Evolutionary conservation across 2,113 vertebrate species (phyloP).

Genomic region (Pseudorectes ferrugineus): DNA sequence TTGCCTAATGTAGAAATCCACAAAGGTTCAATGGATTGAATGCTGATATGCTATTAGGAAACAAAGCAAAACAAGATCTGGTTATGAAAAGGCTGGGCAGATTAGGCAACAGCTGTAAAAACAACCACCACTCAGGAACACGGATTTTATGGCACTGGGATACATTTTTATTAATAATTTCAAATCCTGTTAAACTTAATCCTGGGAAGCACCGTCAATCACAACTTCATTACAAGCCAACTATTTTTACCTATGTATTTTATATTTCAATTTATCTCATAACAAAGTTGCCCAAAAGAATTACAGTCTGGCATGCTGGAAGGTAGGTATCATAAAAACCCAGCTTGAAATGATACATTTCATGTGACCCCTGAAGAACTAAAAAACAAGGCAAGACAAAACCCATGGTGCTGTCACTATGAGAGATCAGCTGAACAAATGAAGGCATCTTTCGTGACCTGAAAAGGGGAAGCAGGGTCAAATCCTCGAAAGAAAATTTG

Average conservation of each 20-base stretch:
- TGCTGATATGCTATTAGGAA: conserved; percentile 71
- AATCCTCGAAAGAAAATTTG: background rate
- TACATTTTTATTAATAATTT: background rate
- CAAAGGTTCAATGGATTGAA: conserved; percentile 76
- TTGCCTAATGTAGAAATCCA: conserved; percentile 83
- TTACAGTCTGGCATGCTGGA: background rate
- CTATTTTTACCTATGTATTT: background rate
- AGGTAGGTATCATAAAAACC: background rate
- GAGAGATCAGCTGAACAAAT: conserved; percentile 28
- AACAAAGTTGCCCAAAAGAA: background rate
- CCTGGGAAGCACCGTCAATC: background rate
- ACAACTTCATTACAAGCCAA: background rate
- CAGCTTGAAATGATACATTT: background rate
- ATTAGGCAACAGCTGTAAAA: background rate
- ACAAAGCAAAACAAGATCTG: conserved; percentile 12
- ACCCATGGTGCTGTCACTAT: background rate
- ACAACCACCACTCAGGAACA: background rate
- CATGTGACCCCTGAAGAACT: background rate
- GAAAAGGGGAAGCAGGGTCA: conserved; percentile 34
- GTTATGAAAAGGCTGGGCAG: background rate
- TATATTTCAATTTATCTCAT: background rate
- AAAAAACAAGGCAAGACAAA: background rate
- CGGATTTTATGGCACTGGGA: background rate
- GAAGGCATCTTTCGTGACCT: background rate
- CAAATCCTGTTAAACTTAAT: background rate